Percentiles rank a stretch among this genome's conserved stretches.
phyloP scores from a whole-genome alignment of 2,113 vertebrate species.

The Erythrolamprus reginae region DNA sequence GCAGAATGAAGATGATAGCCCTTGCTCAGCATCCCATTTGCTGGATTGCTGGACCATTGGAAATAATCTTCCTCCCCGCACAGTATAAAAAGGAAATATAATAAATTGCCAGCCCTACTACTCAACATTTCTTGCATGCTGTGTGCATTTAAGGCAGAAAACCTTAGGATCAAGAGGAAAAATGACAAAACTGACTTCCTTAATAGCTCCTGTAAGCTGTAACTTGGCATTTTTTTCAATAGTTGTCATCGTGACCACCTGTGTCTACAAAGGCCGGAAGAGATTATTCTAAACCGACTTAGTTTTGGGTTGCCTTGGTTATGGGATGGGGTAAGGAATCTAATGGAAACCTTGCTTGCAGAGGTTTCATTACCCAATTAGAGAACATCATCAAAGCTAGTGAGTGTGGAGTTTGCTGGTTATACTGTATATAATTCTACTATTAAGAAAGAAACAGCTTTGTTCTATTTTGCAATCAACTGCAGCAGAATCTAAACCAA shows the following conservation, averaged over 20 bases:
- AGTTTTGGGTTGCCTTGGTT: background rate
- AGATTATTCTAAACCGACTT: background rate
- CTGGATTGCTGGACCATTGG: background rate
- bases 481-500: background rate
- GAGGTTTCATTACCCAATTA: background rate
- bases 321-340: background rate
- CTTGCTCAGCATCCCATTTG: background rate
- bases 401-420: background rate
- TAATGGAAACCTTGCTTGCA: background rate
- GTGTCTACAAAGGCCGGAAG: background rate
- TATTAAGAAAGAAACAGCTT: background rate
- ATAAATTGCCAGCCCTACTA: background rate
- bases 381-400: background rate
- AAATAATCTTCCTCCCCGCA: background rate
- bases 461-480: background rate
- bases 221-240: background rate
- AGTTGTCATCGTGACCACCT: background rate
- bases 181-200: background rate
- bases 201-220: background rate
- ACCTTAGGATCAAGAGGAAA: background rate
- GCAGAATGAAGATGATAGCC: background rate
- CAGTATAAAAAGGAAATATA: background rate
- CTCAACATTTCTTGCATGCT: background rate
- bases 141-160: background rate
- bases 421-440: background rate